Evolutionary conservation across 2,888 invertebrate species (phyloP).

Genomic region (Cryptophagus acutangulus): DNA sequence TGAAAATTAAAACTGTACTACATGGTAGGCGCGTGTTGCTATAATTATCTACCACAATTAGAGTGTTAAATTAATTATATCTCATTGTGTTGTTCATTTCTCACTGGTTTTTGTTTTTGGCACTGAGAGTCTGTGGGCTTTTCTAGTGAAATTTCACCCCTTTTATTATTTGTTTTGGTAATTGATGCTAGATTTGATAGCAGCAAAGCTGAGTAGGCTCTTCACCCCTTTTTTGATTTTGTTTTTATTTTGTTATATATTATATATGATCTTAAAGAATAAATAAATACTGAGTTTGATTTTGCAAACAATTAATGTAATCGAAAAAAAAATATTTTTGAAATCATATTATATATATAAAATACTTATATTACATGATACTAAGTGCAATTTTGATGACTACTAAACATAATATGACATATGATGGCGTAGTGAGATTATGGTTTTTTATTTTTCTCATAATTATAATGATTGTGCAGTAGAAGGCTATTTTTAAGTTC

Average conservation of each 20-base stretch:
- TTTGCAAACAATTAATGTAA: slow-evolving; percentile 10
- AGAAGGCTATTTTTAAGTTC: slow-evolving; percentile 40
- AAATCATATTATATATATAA: slow-evolving; percentile 1
- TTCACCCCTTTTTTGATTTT: too few species aligned
- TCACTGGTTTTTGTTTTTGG: slow-evolving; percentile 16
- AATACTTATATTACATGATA: slow-evolving; percentile 24
- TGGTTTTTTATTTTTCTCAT: slow-evolving; percentile 27
- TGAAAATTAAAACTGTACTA: too few species aligned
- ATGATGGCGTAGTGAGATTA: slow-evolving; percentile 44
- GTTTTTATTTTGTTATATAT: slow-evolving; percentile 5
- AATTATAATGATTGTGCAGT: slow-evolving; percentile 45
- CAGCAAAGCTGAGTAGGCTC: slow-evolving; percentile 44
- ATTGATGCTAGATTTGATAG: slow-evolving; percentile 38
- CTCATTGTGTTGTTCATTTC: not conserved
- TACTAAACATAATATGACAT: slow-evolving; percentile 33
- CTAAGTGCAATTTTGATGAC: slow-evolving; percentile 23
- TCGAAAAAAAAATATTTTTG: not conserved
- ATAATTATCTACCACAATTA: too few species aligned
- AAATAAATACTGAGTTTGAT: not conserved
- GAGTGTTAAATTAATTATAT: too few species aligned
- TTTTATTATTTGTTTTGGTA: slow-evolving; percentile 12
- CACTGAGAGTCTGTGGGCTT: slow-evolving; percentile 37
- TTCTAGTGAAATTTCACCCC: slow-evolving; percentile 37
- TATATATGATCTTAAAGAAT: not conserved
- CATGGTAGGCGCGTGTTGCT: too few species aligned